Evolutionary conservation across 2,888 invertebrate genomes (phyloP).

Genomic region (Carpatolechia fugitivella): DNA sequence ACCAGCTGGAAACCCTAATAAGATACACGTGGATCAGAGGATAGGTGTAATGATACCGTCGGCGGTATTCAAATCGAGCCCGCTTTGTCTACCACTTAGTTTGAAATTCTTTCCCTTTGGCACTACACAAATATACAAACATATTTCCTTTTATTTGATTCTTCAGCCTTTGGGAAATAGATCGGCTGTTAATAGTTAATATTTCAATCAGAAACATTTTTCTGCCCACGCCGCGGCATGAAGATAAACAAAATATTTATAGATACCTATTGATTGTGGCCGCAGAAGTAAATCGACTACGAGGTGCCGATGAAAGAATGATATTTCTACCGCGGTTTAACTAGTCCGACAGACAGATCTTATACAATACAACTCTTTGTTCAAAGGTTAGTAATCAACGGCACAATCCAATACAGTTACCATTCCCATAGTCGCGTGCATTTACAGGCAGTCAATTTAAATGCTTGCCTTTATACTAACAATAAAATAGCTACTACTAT

Average conservation of each 20-base stretch:
- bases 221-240: conserved; percentile 6
- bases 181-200: conserved; percentile 12
- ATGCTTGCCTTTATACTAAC: background rate
- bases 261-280: conserved; percentile 12
- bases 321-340: background rate
- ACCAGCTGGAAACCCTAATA: conserved; percentile 4
- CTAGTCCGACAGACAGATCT: background rate
- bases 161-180: background rate
- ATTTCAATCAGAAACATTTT: conserved; percentile 17
- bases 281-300: conserved; percentile 9
- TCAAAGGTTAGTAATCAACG: background rate
- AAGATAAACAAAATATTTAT: conserved; percentile 9
- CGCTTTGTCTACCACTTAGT: background rate
- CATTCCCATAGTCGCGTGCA: background rate
- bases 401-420: conserved; percentile 2
- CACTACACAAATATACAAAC: too few species aligned
- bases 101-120: background rate
- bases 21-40: background rate
- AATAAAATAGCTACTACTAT: background rate
- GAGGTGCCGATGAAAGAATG: background rate
- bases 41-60: background rate
- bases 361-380: background rate
- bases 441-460: background rate
- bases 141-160: background rate
- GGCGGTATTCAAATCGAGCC: conserved; percentile 1